phyloP scores from a whole-genome alignment of 2,888 invertebrate species.

The Scaptomyza tumidula region DNA sequence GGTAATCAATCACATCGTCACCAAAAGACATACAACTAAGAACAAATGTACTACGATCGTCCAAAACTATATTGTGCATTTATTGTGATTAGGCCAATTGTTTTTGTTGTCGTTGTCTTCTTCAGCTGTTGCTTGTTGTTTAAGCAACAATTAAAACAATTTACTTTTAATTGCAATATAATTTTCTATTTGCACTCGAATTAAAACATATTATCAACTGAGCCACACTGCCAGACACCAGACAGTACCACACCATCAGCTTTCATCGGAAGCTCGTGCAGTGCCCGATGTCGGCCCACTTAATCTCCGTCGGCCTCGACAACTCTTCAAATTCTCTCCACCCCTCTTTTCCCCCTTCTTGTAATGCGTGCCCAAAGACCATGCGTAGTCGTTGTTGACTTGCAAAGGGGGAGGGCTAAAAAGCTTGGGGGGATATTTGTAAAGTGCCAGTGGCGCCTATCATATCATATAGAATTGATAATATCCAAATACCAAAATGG shows the following conservation, averaged over 20 bases:
- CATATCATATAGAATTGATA: slow-evolving; percentile 62
- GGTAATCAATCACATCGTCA: slow-evolving; percentile 75
- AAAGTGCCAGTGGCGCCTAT: slow-evolving; percentile 77
- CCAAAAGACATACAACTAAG: slow-evolving; percentile 19
- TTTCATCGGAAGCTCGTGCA: slow-evolving; percentile 53
- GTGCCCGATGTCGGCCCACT: slow-evolving; percentile 47
- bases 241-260: slow-evolving; percentile 21
- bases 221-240: slow-evolving; percentile 45
- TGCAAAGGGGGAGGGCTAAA: slow-evolving; percentile 3
- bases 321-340: slow-evolving; percentile 12
- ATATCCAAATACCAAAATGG: slow-evolving; percentile 71
- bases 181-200: slow-evolving; percentile 78
- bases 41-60: slow-evolving; percentile 38
- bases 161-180: slow-evolving; percentile 79
- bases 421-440: slow-evolving; percentile 60
- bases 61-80: slow-evolving; percentile 37
- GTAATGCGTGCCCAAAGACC: slow-evolving; percentile 45
- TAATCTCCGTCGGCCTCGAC: slow-evolving; percentile 58
- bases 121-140: slow-evolving; percentile 33
- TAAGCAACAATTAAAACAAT: slow-evolving; percentile 78
- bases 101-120: background rate
- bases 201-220: slow-evolving; percentile 71
- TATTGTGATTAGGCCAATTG: slow-evolving; percentile 20
- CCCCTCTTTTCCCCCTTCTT: background rate
- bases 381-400: slow-evolving; percentile 13